phyloP scores from a whole-genome alignment of 2,113 vertebrate genomes.

The Pagrus major region DNA sequence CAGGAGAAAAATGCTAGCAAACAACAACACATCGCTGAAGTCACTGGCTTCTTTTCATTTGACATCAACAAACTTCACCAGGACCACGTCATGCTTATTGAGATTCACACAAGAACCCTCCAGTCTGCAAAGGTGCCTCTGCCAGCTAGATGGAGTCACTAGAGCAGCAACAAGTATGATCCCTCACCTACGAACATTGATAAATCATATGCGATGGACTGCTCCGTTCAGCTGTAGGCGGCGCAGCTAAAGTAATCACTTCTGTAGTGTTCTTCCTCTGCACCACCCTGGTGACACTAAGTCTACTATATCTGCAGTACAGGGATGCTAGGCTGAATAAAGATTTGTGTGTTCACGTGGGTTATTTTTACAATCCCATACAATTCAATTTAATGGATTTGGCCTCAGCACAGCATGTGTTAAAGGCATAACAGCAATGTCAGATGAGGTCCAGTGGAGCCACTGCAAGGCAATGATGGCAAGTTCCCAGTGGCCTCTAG shows the following conservation, averaged over 20 bases:
- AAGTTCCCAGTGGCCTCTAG: background rate
- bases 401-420: background rate
- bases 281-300: background rate
- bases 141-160: background rate
- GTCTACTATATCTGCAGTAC: background rate
- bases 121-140: background rate
- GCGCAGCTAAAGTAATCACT: background rate
- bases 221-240: background rate
- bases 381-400: background rate
- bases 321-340: background rate
- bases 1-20: background rate
- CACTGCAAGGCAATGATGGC: conserved; percentile 15
- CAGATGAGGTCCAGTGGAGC: conserved; percentile 19
- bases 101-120: background rate
- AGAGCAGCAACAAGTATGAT: background rate
- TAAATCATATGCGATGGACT: background rate
- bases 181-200: background rate
- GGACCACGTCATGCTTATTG: background rate
- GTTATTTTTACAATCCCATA: background rate
- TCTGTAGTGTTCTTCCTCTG: background rate
- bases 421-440: background rate
- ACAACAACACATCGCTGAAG: background rate
- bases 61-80: background rate
- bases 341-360: background rate
- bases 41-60: background rate